Evolutionary conservation across 92 coral and sea anemone species (phyloP).

Genomic region (Diadumene lineata): DNA sequence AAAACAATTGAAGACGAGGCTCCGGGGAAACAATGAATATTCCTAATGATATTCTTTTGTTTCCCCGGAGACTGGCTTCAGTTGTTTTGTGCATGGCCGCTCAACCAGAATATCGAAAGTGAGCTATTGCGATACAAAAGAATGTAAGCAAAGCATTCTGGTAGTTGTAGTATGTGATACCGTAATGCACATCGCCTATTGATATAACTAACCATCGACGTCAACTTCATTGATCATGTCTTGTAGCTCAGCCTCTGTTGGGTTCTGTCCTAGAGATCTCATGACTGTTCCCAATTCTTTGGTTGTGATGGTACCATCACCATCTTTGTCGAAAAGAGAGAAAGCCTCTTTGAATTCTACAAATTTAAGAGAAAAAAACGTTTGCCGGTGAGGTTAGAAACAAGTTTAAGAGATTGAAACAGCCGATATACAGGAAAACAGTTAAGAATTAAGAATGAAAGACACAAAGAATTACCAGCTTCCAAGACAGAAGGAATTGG

Average conservation of each 20-base stretch:
- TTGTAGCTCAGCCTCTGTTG: conserved; percentile 80
- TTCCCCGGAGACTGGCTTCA: too few species aligned
- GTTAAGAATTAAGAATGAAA: background rate
- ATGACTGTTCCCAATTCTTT: conserved; percentile 85
- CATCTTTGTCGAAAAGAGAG: conserved; percentile 86
- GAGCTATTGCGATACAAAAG: too few species aligned
- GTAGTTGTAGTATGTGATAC: too few species aligned
- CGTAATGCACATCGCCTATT: too few species aligned
- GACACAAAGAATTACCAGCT: conserved; percentile 18
- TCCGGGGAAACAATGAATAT: too few species aligned
- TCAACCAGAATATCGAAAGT: too few species aligned
- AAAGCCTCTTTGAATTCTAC: conserved; percentile 92
- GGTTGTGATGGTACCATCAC: conserved; percentile 90
- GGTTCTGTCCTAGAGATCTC: conserved; percentile 90
- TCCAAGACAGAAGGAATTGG: conserved; percentile 24
- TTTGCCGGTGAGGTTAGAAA: background rate
- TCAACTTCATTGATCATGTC: conserved; percentile 88
- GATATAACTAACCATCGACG: conserved; percentile 68
- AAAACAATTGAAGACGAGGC: too few species aligned
- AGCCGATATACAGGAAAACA: background rate
- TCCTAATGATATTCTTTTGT: too few species aligned
- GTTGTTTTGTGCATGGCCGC: too few species aligned
- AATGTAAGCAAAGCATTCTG: too few species aligned
- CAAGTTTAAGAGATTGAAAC: background rate
- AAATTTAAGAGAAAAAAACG: background rate